Base-by-base conservation (phyloP, 1,140 invertebrate species). In the Heliconius melpomene region DNA sequence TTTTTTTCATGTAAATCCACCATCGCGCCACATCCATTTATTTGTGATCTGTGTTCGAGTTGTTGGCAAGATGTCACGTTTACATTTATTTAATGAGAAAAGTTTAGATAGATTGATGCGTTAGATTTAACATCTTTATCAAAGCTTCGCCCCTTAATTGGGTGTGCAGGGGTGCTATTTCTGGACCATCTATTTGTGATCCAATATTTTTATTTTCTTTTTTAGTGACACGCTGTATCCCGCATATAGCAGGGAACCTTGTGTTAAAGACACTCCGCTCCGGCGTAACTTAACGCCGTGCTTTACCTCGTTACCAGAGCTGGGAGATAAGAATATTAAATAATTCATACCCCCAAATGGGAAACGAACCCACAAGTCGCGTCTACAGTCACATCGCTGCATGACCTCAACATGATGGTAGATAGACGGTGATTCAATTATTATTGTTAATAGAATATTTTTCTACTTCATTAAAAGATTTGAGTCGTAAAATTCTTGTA, bases 31-130 rank as follows among this genome's bases (percentile, higher is more conserved):
- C 60, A 66, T 66, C 60, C 26, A 66, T 26, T 40, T 76, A 72
- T 81, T 77, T 75, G 83, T 78, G 80, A 80, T 77, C 75, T 52
- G 74, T 77, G 32, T 80, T 70, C 71, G 38, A 74, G 79, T 75
- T 75, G 54, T 38, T 73, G 71, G 32, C 29, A 78, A 74, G 60
- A 40, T 38, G n/a, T 23, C 38, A 16, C 18, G 38, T 46, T 71
- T 71, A 70, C 71, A 18, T 72, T 70, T 77, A 23, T 77, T 70
- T 72, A 29, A 66, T 16, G 60, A 66, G 60, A 66, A 66, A 66
- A 66, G 60, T 66, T 66, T 66, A 66, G 9, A 6, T 29, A 66
- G 60, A 66, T 66, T 66, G 11, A 29, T 66, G 7, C 23, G 60
- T 50, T 38, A 71, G 13, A 71, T 77, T 77, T 38, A 38, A 76